Conservation (phyloP, 2,797 vertebrate genomes). For the Chloroceryle amazona region DNA sequence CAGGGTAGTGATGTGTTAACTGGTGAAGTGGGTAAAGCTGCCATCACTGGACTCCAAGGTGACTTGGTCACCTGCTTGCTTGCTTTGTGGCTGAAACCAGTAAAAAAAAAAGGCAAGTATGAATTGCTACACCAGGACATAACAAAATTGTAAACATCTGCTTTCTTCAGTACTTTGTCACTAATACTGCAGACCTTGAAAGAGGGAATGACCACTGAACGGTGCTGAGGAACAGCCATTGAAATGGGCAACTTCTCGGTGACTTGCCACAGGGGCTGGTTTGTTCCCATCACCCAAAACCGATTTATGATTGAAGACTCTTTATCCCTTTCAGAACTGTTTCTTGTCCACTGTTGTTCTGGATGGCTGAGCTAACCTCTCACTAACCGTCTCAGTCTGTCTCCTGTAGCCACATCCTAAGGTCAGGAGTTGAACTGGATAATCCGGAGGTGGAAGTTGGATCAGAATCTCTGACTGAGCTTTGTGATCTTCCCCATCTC, state of each 20-base stretch:
- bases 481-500: background rate
- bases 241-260: background rate
- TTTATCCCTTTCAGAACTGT: background rate
- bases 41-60: accelerated
- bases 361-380: background rate
- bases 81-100: background rate
- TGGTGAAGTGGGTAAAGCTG: background rate
- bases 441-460: background rate
- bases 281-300: background rate
- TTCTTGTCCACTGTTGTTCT: background rate
- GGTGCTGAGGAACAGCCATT: background rate
- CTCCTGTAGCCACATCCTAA: background rate
- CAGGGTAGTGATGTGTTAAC: background rate
- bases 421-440: background rate
- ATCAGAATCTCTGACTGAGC: background rate
- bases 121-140: background rate
- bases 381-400: background rate
- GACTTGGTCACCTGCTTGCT: background rate
- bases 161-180: background rate
- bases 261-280: background rate
- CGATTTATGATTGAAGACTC: background rate
- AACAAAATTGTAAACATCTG: background rate
- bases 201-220: background rate
- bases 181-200: background rate
- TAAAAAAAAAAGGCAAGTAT: accelerated